Conservation (phyloP, 2,888 invertebrate species). For the Esperia sulphurella region DNA sequence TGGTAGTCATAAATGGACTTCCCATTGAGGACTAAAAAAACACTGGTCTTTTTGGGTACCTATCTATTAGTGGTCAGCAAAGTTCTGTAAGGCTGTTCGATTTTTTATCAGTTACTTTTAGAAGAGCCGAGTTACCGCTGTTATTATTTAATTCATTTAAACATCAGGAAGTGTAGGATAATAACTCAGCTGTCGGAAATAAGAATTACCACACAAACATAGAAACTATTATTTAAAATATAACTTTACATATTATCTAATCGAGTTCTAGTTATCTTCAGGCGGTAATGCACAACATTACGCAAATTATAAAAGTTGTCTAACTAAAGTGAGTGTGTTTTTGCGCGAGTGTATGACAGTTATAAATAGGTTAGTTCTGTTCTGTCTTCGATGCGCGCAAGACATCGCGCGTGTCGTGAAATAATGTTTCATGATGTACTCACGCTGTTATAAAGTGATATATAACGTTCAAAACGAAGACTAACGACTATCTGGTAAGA, state of each 20-base stretch:
- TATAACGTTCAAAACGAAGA: conserved; percentile 19
- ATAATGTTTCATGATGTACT: conserved; percentile 25
- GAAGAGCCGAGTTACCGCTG: too few species aligned
- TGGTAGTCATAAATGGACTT: too few species aligned
- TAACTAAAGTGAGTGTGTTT: conserved; percentile 21
- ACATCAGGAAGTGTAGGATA: too few species aligned
- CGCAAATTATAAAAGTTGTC: conserved; percentile 18
- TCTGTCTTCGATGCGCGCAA: conserved; percentile 17
- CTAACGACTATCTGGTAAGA: conserved; percentile 16
- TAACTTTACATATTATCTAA: conserved; percentile 8
- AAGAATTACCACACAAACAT: not conserved
- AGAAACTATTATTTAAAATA: not conserved
- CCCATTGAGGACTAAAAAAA: too few species aligned
- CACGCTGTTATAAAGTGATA: conserved; percentile 16
- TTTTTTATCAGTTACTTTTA: too few species aligned
- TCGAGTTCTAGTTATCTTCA: conserved; percentile 3
- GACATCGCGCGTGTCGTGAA: conserved; percentile 17
- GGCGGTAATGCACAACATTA: conserved; percentile 15
- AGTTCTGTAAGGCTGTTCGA: too few species aligned
- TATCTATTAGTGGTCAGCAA: too few species aligned
- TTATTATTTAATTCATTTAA: too few species aligned
- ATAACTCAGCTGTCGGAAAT: not conserved
- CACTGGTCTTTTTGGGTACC: too few species aligned
- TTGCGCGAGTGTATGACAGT: conserved; percentile 39
- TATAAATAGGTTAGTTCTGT: conserved; percentile 60